These are phyloP conservation scores for Xiphophorus maculatus DNA, from an alignment of 2,113 vertebrate genomes.

Conservation along the genomic window DNA sequence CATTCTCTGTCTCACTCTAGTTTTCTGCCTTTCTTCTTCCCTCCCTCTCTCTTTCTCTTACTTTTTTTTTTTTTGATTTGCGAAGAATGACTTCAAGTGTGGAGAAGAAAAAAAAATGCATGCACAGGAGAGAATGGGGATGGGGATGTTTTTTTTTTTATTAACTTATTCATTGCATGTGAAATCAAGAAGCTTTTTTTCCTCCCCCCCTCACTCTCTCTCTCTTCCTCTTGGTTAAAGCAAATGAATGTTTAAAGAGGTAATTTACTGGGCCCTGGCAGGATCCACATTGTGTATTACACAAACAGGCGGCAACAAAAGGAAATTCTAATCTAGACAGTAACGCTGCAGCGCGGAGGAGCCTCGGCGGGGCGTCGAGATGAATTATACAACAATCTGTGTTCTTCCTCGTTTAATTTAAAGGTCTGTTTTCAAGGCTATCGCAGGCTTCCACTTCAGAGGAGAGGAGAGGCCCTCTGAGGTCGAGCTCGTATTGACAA, in stretches of 20 bases:
- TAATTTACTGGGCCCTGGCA: conserved; percentile 81
- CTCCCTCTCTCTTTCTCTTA: conserved; percentile 51
- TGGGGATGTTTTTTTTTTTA: conserved; percentile 79
- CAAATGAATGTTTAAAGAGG: conserved; percentile 85
- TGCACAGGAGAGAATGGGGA: conserved; percentile 58
- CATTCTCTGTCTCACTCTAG: conserved; percentile 73
- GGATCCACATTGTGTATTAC: conserved; percentile 80
- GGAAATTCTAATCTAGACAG: conserved; percentile 82
- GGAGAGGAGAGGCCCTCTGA: conserved; percentile 62
- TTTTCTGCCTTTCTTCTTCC: conserved; percentile 62
- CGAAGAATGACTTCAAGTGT: conserved; percentile 72
- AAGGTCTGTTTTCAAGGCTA: conserved; percentile 81
- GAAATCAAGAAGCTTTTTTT: conserved; percentile 78
- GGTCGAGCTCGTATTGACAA: conserved; percentile 80
- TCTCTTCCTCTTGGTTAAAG: conserved; percentile 78
- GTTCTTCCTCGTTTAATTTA: conserved; percentile 81
- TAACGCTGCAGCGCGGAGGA: conserved; percentile 72
- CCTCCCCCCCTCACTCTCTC: conserved; percentile 31
- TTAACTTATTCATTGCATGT: conserved; percentile 85
- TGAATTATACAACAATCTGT: conserved; percentile 85
- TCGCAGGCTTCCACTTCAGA: conserved; percentile 69
- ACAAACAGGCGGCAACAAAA: conserved; percentile 82
- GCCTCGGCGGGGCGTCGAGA: conserved; percentile 75
- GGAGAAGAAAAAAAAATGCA: conserved; percentile 50
- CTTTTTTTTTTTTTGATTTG: conserved; percentile 73